Conservation (phyloP, 1,140 invertebrate genomes). For the Camponotus pennsylvanicus region DNA sequence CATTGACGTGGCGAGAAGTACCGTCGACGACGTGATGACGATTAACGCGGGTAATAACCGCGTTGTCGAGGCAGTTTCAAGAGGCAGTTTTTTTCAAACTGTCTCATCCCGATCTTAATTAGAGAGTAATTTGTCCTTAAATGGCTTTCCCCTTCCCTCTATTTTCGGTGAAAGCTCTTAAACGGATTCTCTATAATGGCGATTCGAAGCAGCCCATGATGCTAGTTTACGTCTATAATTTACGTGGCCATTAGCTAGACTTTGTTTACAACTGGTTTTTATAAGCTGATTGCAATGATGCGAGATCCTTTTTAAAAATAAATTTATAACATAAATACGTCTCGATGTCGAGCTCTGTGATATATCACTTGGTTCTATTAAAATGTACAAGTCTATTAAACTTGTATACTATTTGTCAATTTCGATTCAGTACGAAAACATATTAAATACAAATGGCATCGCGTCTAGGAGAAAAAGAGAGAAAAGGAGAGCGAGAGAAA, state of each 20-base stretch:
- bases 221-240: neutral
- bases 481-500: neutral
- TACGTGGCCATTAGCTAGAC: neutral
- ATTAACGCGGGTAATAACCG: constrained; percentile 20
- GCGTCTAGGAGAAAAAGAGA: neutral
- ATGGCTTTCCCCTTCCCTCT: neutral
- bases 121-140: constrained; percentile 32
- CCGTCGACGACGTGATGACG: neutral
- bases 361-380: neutral
- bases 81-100: neutral
- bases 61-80: neutral
- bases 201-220: neutral
- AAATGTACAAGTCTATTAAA: neutral
- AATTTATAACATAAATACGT: neutral
- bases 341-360: neutral
- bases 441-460: constrained; percentile 41
- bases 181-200: constrained; percentile 20
- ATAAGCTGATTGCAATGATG: constrained; percentile 20
- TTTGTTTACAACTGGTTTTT: constrained; percentile 34
- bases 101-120: constrained; percentile 38
- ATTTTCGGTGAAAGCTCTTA: constrained; percentile 9
- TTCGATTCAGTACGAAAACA: constrained; percentile 58
- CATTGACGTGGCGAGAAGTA: neutral
- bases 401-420: constrained; percentile 20
- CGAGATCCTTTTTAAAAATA: neutral